Evolutionary conservation across 2,113 vertebrate species (phyloP).

Genomic region (Percopsis transmontana): DNA sequence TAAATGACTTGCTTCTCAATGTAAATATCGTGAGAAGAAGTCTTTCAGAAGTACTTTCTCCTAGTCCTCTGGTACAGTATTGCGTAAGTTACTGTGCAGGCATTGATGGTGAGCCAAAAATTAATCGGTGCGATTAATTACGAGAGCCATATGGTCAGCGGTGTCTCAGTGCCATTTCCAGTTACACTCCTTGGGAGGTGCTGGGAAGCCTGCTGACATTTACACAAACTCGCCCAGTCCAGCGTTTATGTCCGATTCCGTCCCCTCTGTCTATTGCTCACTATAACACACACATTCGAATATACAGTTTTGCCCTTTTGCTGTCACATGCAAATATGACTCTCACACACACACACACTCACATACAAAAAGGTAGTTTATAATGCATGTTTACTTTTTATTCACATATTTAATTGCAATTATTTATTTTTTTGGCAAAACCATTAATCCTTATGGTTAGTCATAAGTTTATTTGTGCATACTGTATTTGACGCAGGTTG

Average conservation of each 20-base stretch:
- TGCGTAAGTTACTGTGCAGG: slow-evolving; percentile 70
- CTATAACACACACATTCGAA: neutral
- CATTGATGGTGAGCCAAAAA: slow-evolving; percentile 72
- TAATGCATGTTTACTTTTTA: too few relatives aligned
- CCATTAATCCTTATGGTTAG: too few relatives aligned
- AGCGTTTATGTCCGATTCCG: slow-evolving; percentile 19
- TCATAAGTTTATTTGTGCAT: too few relatives aligned
- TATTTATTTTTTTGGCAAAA: too few relatives aligned
- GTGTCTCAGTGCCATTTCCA: slow-evolving; percentile 73
- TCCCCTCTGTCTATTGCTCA: neutral
- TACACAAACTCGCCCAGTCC: slow-evolving; percentile 66
- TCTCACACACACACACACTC: neutral
- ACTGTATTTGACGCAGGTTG: too few relatives aligned
- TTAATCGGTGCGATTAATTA: slow-evolving; percentile 80
- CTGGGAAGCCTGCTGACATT: slow-evolving; percentile 77
- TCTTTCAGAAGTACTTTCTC: neutral
- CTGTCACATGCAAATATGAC: neutral
- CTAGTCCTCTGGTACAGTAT: slow-evolving; percentile 27
- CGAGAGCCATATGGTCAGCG: slow-evolving; percentile 79
- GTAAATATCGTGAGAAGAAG: slow-evolving; percentile 6
- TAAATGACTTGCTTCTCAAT: slow-evolving; percentile 37
- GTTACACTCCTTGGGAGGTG: slow-evolving; percentile 72
- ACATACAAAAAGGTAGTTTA: neutral
- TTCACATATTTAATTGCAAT: too few relatives aligned
- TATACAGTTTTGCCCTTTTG: neutral